These are phyloP conservation scores for Philaenus spumarius DNA, from an alignment of 1,140 invertebrate species.

Conservation along the genomic window DNA sequence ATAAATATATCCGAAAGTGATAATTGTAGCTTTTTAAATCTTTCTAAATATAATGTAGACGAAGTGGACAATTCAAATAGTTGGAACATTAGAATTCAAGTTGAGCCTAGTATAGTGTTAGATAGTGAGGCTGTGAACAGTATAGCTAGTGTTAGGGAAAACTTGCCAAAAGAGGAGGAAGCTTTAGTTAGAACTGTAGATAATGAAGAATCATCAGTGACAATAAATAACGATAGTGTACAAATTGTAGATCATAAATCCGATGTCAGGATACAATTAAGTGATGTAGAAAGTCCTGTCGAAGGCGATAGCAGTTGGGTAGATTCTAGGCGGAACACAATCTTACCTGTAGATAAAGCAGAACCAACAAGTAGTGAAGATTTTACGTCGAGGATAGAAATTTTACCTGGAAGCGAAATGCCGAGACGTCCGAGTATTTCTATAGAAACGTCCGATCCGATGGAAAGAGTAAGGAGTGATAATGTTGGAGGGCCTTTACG, in stretches of 20 bases:
- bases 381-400: slow-evolving; percentile 25
- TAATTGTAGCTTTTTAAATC: too few species aligned
- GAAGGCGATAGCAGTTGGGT: slow-evolving; percentile 27
- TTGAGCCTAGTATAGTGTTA: too few species aligned
- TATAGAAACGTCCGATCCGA: slow-evolving; percentile 30
- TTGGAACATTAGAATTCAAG: too few species aligned
- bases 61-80: too few species aligned
- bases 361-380: slow-evolving; percentile 1
- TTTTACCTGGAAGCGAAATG: slow-evolving; percentile 26
- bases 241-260: slow-evolving; percentile 8
- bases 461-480: slow-evolving; percentile 8
- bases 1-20: too few species aligned
- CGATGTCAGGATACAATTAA: slow-evolving; percentile 17
- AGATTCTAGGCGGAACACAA: slow-evolving; percentile 29
- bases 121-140: not conserved
- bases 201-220: slow-evolving; percentile 14
- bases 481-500: slow-evolving; percentile 4
- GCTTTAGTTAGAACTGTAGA: slow-evolving; percentile 11
- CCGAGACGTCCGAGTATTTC: slow-evolving; percentile 31
- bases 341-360: slow-evolving; percentile 18
- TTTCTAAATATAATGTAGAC: too few species aligned
- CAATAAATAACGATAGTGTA: slow-evolving; percentile 13
- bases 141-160: not conserved
- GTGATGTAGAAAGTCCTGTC: slow-evolving; percentile 18
- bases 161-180: slow-evolving; percentile 7